phyloP scores from a whole-genome alignment of 1,140 invertebrate species.

The Drosophila neocordata region DNA sequence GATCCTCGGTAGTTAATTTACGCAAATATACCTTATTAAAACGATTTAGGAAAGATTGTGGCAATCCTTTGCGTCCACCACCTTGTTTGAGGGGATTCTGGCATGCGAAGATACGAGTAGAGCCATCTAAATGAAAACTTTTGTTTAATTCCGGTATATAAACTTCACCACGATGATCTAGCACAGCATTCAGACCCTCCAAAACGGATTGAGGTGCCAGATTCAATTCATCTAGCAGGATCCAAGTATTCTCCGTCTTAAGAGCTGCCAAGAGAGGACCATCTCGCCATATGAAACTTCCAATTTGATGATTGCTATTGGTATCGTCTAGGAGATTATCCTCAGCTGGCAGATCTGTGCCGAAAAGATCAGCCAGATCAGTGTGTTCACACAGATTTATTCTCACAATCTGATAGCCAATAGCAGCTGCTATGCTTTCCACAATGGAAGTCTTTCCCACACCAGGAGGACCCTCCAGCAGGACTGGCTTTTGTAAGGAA shows the following conservation, averaged over 20 bases:
- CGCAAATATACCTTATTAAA: conserved; percentile 98
- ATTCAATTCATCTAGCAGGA: conserved; percentile 99
- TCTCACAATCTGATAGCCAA: conserved; percentile 92
- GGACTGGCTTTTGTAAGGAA: conserved; percentile 94
- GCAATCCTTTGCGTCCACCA: conserved; percentile 96
- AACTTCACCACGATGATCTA: conserved; percentile 98
- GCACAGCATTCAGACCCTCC: conserved; percentile 98
- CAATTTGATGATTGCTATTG: conserved; percentile 84
- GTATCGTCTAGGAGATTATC: conserved; percentile 83
- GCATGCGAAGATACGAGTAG: conserved; percentile 97
- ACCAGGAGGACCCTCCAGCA: conserved; percentile 98
- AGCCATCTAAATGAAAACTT: conserved; percentile 90
- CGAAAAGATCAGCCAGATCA: conserved; percentile 98
- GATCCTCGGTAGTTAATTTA: conserved; percentile 90
- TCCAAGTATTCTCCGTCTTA: conserved; percentile 94
- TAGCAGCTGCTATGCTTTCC: conserved; percentile 93
- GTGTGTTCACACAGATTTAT: conserved; percentile 99
- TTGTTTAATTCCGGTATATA: conserved; percentile 97
- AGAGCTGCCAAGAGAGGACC: conserved; percentile 97
- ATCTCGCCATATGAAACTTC: conserved; percentile 97
- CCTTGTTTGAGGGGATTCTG: conserved; percentile 99
- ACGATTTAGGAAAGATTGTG: conserved; percentile 98
- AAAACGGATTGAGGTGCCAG: conserved; percentile 98
- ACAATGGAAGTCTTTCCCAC: conserved; percentile 99
- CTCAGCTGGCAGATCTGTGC: conserved; percentile 97